A percentile compares a stretch with the other conserved stretches of the same genome.
These are phyloP conservation scores for Vanessa cardui DNA, from an alignment of 2,888 invertebrate genomes.

Conservation along the genomic window DNA sequence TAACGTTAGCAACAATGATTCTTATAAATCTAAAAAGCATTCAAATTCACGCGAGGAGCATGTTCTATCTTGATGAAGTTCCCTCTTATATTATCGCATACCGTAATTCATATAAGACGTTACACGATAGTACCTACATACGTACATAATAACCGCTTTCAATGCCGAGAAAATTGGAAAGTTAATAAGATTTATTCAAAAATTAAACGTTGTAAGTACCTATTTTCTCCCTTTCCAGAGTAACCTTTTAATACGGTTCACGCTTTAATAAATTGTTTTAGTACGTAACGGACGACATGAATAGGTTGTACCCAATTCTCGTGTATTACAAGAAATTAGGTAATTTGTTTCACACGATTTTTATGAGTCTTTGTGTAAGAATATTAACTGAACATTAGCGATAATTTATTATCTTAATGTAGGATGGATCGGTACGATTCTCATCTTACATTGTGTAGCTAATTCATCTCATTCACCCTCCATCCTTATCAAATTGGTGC, in stretches of 20 bases:
- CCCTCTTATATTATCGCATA: no score
- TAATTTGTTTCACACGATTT: slow-evolving; percentile 68
- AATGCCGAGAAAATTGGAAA: slow-evolving; percentile 44
- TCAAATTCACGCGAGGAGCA: no score
- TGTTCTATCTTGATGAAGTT: no score
- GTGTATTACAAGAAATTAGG: slow-evolving; percentile 72
- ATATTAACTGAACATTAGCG: slow-evolving; percentile 52
- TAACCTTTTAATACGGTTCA: slow-evolving; percentile 68
- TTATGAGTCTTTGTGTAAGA: slow-evolving; percentile 57
- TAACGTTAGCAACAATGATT: no score
- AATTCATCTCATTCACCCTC: slow-evolving; percentile 22
- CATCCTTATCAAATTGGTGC: slow-evolving; percentile 18
- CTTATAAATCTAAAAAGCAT: no score
- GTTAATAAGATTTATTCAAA: slow-evolving; percentile 60
- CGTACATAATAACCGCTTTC: slow-evolving; percentile 19
- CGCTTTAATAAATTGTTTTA: slow-evolving; percentile 69
- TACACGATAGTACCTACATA: no score
- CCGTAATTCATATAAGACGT: no score
- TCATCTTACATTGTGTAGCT: slow-evolving; percentile 35
- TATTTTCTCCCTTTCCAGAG: slow-evolving; percentile 55
- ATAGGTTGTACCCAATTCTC: slow-evolving; percentile 68
- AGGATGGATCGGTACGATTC: slow-evolving; percentile 46
- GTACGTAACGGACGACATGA: slow-evolving; percentile 70
- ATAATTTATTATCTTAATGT: slow-evolving; percentile 52
- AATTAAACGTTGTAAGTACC: slow-evolving; percentile 56